A percentile compares a stretch with the other conserved stretches of the same genome.
phyloP scores from a whole-genome alignment of 1,140 invertebrate genomes.

The Nasonia giraulti region DNA sequence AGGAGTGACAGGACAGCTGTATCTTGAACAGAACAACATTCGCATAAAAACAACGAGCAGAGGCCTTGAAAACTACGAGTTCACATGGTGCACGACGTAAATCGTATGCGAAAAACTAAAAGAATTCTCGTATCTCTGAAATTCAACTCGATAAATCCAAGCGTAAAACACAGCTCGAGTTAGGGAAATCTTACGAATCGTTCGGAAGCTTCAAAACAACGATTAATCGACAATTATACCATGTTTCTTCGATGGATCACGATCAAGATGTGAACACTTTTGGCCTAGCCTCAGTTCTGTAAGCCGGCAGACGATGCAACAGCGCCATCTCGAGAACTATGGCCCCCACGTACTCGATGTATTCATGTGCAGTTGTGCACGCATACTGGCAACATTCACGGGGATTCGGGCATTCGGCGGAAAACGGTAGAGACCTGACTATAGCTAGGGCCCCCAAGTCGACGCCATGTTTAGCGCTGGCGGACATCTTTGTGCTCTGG shows the following conservation, averaged over 20 bases:
- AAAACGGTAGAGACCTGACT: neutral
- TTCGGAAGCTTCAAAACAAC: neutral
- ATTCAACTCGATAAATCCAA: neutral
- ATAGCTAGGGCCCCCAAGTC: neutral
- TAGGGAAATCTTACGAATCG: neutral
- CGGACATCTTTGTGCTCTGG: no score
- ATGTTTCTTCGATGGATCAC: slow-evolving; percentile 28
- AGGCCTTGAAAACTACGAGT: neutral
- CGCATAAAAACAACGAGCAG: neutral
- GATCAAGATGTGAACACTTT: slow-evolving; percentile 25
- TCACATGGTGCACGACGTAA: neutral
- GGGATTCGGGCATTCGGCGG: neutral
- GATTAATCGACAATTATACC: neutral
- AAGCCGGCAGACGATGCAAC: slow-evolving; percentile 33
- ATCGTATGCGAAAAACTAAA: neutral
- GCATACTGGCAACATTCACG: slow-evolving; percentile 25
- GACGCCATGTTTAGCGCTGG: neutral
- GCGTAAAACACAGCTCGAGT: neutral
- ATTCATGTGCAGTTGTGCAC: slow-evolving; percentile 38
- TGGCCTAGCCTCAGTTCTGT: slow-evolving; percentile 16
- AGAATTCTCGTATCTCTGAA: neutral
- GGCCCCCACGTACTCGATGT: neutral
- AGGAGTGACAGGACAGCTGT: neutral
- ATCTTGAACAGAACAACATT: neutral
- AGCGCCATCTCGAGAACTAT: slow-evolving; percentile 44